Evolutionary conservation across 2,113 vertebrate genomes (phyloP).

Genomic region (Podarcis raffonei): DNA sequence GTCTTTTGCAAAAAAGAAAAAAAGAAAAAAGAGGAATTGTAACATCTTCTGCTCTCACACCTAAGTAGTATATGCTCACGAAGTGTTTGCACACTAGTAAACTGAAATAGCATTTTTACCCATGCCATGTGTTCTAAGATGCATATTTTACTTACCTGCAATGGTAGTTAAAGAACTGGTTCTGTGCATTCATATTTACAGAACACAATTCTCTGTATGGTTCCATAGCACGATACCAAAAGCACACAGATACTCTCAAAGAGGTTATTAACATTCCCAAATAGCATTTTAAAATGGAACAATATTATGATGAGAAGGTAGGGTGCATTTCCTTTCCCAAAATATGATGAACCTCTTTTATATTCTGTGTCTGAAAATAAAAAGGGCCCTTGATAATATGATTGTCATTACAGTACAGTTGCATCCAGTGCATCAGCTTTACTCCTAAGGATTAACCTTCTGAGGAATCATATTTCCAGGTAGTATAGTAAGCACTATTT

Average conservation of each 20-base stretch:
- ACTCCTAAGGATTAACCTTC: background rate
- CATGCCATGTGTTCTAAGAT: background rate
- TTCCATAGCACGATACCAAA: background rate
- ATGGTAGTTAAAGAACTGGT: background rate
- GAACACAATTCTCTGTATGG: background rate
- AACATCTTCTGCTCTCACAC: background rate
- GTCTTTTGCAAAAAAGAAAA: background rate
- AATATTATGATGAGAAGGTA: background rate
- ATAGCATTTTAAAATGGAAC: background rate
- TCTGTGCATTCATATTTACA: conserved; percentile 7
- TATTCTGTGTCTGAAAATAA: background rate
- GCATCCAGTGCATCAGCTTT: background rate
- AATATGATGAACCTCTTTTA: background rate
- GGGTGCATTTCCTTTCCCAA: background rate
- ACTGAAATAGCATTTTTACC: background rate
- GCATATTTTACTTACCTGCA: conserved; percentile 22
- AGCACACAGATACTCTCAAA: background rate
- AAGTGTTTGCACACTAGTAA: no score
- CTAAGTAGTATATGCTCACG: background rate
- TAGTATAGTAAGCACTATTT: background rate
- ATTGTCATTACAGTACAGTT: background rate
- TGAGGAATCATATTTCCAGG: background rate
- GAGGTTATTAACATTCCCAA: background rate
- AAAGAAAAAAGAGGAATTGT: background rate
- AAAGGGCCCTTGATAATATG: background rate